phyloP scores from a whole-genome alignment of 1,140 invertebrate genomes.

The Leptoteleia sp. region DNA sequence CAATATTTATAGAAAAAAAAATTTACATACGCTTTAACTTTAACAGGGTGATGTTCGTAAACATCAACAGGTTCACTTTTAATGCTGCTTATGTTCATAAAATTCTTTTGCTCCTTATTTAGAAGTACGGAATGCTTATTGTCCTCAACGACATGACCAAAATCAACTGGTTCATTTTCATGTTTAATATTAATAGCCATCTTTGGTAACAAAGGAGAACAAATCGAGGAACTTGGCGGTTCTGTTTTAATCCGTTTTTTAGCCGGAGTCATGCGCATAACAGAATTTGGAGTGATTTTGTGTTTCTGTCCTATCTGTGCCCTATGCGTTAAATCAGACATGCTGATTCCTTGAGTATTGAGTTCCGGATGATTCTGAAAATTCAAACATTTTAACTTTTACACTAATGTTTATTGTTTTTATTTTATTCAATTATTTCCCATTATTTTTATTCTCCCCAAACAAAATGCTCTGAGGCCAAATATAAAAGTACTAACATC shows the following conservation, averaged over 20 bases:
- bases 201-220: slow-evolving; percentile 58
- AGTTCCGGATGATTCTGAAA: slow-evolving; percentile 82
- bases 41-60: slow-evolving; percentile 69
- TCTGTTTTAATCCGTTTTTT: slow-evolving; percentile 79
- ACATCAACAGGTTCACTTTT: slow-evolving; percentile 73
- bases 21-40: slow-evolving; percentile 72
- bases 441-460: too few species aligned
- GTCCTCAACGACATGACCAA: slow-evolving; percentile 74
- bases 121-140: slow-evolving; percentile 69
- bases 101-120: slow-evolving; percentile 69
- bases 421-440: slow-evolving; percentile 2
- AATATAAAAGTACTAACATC: slow-evolving; percentile 77
- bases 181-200: slow-evolving; percentile 72
- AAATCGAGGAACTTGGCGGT: slow-evolving; percentile 45
- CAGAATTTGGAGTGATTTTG: slow-evolving; percentile 70
- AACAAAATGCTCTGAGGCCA: too few species aligned
- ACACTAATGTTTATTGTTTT: too few species aligned
- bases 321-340: slow-evolving; percentile 83
- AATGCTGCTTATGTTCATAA: slow-evolving; percentile 56
- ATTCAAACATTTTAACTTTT: too few species aligned
- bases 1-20: not conserved
- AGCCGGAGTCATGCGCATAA: slow-evolving; percentile 68
- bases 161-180: slow-evolving; percentile 75
- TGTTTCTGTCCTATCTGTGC: slow-evolving; percentile 80
- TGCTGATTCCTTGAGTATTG: slow-evolving; percentile 82